These are phyloP conservation scores for Oryzias sinensis DNA, from an alignment of 2,797 vertebrate species.

Conservation along the genomic window DNA sequence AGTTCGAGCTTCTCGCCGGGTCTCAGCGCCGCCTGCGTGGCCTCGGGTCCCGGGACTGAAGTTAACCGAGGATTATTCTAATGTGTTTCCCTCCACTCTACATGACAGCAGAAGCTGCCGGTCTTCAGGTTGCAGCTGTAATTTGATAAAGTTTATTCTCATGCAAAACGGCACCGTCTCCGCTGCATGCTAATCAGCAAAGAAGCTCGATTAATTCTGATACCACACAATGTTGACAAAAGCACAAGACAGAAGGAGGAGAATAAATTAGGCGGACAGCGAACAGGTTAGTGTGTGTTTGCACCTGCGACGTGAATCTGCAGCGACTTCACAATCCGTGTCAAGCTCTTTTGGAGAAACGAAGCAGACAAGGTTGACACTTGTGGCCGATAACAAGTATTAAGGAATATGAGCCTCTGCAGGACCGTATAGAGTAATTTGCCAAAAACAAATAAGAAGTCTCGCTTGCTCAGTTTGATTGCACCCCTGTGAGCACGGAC, in stretches of 20 bases:
- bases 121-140: constrained; percentile 30
- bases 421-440: constrained; percentile 17
- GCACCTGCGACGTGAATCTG: constrained; percentile 10
- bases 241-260: constrained; percentile 10
- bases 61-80: constrained; percentile 42
- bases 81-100: constrained; percentile 23
- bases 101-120: constrained; percentile 30
- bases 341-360: constrained; percentile 23
- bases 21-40: constrained; percentile 4
- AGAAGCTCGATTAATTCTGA: constrained; percentile 38
- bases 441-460: constrained; percentile 26
- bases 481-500: constrained; percentile 17
- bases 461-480: constrained; percentile 6
- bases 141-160: constrained; percentile 59
- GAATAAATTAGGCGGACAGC: constrained; percentile 18
- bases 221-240: constrained; percentile 37
- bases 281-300: constrained; percentile 7
- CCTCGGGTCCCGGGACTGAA: constrained; percentile 6
- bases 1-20: constrained; percentile 16
- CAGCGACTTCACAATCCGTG: constrained; percentile 13
- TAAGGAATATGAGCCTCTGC: neutral
- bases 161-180: constrained; percentile 34
- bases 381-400: constrained; percentile 14
- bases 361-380: constrained; percentile 17
- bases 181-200: constrained; percentile 48